These are phyloP conservation scores for Halesus radiatus DNA, from an alignment of 1,140 invertebrate species.

Conservation along the genomic window DNA sequence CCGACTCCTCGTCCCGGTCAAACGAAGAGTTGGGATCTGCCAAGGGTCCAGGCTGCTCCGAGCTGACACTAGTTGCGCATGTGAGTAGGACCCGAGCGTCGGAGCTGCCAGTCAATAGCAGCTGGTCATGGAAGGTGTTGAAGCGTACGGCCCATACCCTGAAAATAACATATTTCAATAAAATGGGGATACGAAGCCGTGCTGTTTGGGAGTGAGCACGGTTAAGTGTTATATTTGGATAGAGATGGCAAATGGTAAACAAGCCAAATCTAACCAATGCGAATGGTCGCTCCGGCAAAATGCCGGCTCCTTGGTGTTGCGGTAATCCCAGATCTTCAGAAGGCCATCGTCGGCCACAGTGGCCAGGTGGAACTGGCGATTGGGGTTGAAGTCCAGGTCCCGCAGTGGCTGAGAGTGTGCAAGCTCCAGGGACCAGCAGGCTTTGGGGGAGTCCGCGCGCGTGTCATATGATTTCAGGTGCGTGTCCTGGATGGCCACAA, in stretches of 20 bases:
- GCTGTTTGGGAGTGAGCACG: too few relatives aligned
- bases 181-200: too few relatives aligned
- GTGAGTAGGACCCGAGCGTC: constrained; percentile 93
- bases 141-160: constrained; percentile 94
- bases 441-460: constrained; percentile 76
- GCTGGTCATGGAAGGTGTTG: constrained; percentile 97
- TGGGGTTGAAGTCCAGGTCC: constrained; percentile 97
- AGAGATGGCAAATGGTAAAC: too few relatives aligned
- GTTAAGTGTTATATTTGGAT: too few relatives aligned
- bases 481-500: constrained; percentile 87
- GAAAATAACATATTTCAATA: neutral
- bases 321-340: constrained; percentile 96
- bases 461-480: constrained; percentile 91
- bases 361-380: constrained; percentile 93
- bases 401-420: constrained; percentile 91
- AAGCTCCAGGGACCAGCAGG: constrained; percentile 86
- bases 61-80: constrained; percentile 89
- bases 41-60: constrained; percentile 70
- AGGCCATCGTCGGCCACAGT: constrained; percentile 96
- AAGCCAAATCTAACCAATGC: constrained; percentile 80
- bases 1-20: neutral
- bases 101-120: constrained; percentile 94
- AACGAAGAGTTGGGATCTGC: neutral
- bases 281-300: constrained; percentile 91
- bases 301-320: constrained; percentile 84